Conservation (phyloP, 2,113 vertebrate species). For the Muscicapa adusta region DNA sequence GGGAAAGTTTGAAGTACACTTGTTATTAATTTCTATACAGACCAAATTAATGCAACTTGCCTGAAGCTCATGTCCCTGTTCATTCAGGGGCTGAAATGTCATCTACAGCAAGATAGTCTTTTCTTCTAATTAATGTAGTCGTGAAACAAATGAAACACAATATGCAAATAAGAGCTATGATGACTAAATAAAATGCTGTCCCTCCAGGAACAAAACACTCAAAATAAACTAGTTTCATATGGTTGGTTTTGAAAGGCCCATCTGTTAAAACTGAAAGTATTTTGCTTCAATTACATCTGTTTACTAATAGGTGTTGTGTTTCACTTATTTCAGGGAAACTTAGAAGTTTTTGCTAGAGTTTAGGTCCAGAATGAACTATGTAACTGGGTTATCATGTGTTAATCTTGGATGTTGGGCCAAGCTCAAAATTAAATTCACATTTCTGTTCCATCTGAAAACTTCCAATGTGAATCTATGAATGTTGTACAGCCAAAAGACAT, state of each 20-base stretch:
- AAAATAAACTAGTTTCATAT: background rate
- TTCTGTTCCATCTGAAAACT: background rate
- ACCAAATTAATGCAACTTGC: slow-evolving; percentile 25
- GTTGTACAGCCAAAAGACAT: background rate
- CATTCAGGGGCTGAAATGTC: slow-evolving; percentile 46
- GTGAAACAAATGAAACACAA: slow-evolving; percentile 9
- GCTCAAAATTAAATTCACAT: background rate
- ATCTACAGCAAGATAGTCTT: background rate
- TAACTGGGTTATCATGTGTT: background rate
- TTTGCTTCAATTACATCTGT: background rate
- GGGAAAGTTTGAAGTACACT: background rate
- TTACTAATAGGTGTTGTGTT: background rate
- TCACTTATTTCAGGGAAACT: background rate
- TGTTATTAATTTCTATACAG: slow-evolving; percentile 23
- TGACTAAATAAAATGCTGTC: slow-evolving; percentile 43
- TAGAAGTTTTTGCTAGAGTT: background rate
- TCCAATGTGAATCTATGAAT: background rate
- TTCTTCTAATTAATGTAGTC: slow-evolving; percentile 43
- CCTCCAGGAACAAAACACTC: background rate
- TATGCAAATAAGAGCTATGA: background rate
- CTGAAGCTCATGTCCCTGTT: slow-evolving; percentile 16
- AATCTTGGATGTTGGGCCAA: background rate
- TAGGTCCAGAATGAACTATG: background rate
- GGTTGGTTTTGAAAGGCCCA: slow-evolving; percentile 5
- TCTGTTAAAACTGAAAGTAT: slow-evolving; percentile 27